Base-by-base conservation (phyloP, 2,888 invertebrate species). In the Augochlorella aurata region DNA sequence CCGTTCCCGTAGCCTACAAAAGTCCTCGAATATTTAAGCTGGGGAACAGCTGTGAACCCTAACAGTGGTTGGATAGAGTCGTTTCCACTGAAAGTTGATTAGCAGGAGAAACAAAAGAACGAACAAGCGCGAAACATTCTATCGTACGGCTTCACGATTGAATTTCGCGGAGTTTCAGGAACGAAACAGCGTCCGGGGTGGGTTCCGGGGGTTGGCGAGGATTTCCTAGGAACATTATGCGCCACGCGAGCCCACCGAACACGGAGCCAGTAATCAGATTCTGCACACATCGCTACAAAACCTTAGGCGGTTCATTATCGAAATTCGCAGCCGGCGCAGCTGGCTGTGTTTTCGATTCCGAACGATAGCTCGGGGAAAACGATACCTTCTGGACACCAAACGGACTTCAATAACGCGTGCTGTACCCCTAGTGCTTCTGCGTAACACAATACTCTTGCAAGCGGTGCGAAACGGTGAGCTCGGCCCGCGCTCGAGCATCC, bases 371-470 rank as follows among this genome's bases (percentile, higher is more conserved):
- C 12, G 12, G 14, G 71, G 38, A 69, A 77, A 68, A 24, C 52
- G 74, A 81, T 77, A 81, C 68, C n/a, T 44, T n/a, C 1, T 14
- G 54, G 16, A 52, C 71, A 67, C 50, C 74, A 21, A 82, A 68
- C 70, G 72, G 68, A 80, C 74, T 83, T 79, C 77, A 29, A 69
- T 77, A 74, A 69, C 52, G 72, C 50, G 63, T 52, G 65, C 38
- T 8, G 21, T 21, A 74, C 63, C 45, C 65, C 45, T 49, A 21
- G 66, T 49, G 83, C 78, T 78, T 78, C 69, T 69, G 72, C 52
- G 82, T 77, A 84, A 82, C 69, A 58, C 68, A 61, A 84, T 78
- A 83, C 68, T 58, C 47, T 29, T 44, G 21, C 16, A 66, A 75
- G 77, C 54, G 18, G 29, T 63, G 58, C 10, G 45, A 66, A 74